Base-by-base conservation (phyloP, 2,888 invertebrate genomes). In the Oscheius myriophilus region DNA sequence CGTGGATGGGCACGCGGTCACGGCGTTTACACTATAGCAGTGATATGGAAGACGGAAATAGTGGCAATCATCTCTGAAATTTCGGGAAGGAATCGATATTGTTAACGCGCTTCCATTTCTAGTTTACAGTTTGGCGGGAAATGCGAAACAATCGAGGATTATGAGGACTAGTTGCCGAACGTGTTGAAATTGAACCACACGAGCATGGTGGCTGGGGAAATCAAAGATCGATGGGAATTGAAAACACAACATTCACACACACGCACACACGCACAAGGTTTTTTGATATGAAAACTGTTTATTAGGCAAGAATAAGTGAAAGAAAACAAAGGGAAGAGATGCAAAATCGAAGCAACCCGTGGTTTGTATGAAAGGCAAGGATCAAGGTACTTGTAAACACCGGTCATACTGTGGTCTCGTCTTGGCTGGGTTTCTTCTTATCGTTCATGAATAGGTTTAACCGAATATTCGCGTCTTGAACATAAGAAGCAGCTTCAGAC, bases 371-470 rank as follows among this genome's bases (percentile, higher is more conserved):
- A 61, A 61, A 61, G 49, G 49, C 49, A 49, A 42, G 58, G 21
- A 58, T 42, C 25, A 42, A 21, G 23, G 49, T 49, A 49, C 18
- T 21, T 49, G 49, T 16, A 26, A n/a, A 49, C 61, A 61, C 61
- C 61, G 61, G 49, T 42, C 21, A 77, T n/a, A 77, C 77, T 21
- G 77, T 75, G n/a, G 77, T 77, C 51, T 77, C 77, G 65, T 75
- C 77, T 49, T 77, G 75, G 53, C 53, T 11, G n/a, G 41, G 55
- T 46, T 69, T 70, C 6, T 39, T 39, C 11, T 41, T 61, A 41
- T 76, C 76, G 41, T 78, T 78, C 67, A 78, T 64, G 54, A 80
- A 80, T 21, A 80, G 62, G 53, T 80, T 80, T 52, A 80, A 51
- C 1, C 80, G 65, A 1, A 80, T 66, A 67, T 80, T 78, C 18